Conservation (phyloP, 2,113 vertebrate species). For the Tragelaphus imberbis region DNA sequence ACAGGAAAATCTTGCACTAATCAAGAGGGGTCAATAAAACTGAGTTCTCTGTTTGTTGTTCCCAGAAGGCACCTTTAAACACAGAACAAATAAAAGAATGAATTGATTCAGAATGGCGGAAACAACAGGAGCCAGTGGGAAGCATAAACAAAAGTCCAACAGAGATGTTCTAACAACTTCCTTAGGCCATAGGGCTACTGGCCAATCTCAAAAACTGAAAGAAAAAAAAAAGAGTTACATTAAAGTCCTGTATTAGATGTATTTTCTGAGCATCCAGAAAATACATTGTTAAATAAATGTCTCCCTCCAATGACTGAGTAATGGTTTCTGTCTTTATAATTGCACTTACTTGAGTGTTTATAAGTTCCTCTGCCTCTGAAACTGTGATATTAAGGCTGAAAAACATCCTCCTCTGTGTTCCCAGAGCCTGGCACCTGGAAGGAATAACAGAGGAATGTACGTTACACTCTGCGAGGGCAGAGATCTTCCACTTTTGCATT, state of each 20-base stretch:
- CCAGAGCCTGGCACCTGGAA: background rate
- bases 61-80: background rate
- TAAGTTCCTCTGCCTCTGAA: background rate
- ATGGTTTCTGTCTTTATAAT: background rate
- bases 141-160: background rate
- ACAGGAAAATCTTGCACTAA: background rate
- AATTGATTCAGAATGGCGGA: background rate
- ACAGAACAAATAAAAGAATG: background rate
- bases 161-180: background rate
- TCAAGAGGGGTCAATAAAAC: background rate
- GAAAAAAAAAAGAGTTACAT: background rate
- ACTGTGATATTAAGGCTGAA: background rate
- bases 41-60: background rate
- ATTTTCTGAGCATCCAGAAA: background rate
- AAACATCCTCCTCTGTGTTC: background rate
- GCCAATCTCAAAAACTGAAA: background rate
- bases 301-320: background rate
- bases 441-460: background rate
- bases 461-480: background rate
- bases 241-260: background rate
- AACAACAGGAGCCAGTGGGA: background rate
- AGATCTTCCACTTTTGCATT: background rate
- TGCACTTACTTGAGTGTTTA: background rate
- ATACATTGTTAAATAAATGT: background rate
- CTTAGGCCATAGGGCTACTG: background rate